A percentile compares a stretch with the other conserved stretches of the same genome.
These are phyloP conservation scores for Coptodon bakossiorum DNA, from an alignment of 2,113 vertebrate genomes.

Conservation along the genomic window DNA sequence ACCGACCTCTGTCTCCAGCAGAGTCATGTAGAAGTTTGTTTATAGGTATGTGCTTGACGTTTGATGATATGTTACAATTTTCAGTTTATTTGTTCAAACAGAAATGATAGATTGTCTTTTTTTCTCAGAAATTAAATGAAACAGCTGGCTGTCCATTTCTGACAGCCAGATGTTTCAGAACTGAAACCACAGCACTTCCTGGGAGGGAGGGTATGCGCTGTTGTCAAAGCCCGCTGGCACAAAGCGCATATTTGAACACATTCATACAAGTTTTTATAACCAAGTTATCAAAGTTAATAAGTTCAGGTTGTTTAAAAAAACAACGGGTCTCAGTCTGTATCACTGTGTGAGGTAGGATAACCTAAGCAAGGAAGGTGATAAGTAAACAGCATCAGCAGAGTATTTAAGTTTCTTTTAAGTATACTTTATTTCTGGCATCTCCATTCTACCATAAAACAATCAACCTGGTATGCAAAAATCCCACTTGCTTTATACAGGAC, in stretches of 20 bases:
- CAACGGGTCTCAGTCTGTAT: background rate
- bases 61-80: background rate
- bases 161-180: background rate
- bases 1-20: conserved; percentile 25
- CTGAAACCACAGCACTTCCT: background rate
- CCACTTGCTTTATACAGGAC: background rate
- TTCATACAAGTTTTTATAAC: background rate
- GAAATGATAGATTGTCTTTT: background rate
- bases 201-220: background rate
- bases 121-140: background rate
- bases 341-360: background rate
- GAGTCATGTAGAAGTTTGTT: conserved; percentile 23
- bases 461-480: background rate
- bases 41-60: conserved; percentile 23
- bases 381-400: background rate
- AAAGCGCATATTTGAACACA: background rate
- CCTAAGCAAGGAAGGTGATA: no score
- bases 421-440: background rate
- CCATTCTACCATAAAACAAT: background rate
- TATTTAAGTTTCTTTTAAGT: background rate
- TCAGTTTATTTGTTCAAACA: background rate
- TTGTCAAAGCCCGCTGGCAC: background rate
- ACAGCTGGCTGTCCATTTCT: background rate
- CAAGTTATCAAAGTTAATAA: background rate
- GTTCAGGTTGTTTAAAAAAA: background rate